Conservation (phyloP, 1,140 invertebrate genomes). For the Neodiprion fabricii region DNA sequence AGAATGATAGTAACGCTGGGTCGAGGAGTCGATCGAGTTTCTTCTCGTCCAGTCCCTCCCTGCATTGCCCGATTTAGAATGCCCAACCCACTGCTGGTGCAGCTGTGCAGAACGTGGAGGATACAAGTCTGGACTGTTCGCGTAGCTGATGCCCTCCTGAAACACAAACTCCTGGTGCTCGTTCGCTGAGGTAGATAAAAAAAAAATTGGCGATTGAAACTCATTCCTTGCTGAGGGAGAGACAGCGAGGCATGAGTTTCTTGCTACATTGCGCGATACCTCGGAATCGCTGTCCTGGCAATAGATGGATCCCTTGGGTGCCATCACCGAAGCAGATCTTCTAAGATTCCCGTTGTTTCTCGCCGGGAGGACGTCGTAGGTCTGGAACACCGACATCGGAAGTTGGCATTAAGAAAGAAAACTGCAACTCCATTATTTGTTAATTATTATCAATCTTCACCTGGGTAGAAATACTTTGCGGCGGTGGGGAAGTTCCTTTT, state of each 20-base stretch:
- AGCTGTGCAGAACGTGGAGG: constrained; percentile 28
- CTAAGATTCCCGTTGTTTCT: constrained; percentile 34
- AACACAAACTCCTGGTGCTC: constrained; percentile 45
- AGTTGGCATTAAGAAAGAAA: constrained; percentile 14
- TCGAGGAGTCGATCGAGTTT: constrained; percentile 51
- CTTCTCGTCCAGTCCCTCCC: constrained; percentile 45
- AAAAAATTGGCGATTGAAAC: not conserved
- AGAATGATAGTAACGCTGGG: constrained; percentile 55
- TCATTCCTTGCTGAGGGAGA: not conserved
- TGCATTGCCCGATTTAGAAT: constrained; percentile 33
- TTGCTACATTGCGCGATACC: constrained; percentile 36
- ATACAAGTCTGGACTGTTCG: constrained; percentile 54
- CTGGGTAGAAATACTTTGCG: constrained; percentile 86
- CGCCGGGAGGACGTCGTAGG: constrained; percentile 46
- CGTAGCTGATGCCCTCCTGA: constrained; percentile 47
- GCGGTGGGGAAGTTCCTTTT: constrained; percentile 83
- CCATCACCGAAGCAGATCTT: constrained; percentile 39
- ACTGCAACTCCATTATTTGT: not conserved
- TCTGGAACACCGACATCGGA: constrained; percentile 39
- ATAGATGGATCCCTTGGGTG: constrained; percentile 42
- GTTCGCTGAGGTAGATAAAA: not conserved
- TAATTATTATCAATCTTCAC: constrained; percentile 57
- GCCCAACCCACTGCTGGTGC: constrained; percentile 40
- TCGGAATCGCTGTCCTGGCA: constrained; percentile 55
- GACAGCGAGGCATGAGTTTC: not conserved